phyloP scores from a whole-genome alignment of 1,140 invertebrate genomes.

The Sogatella furcifera region DNA sequence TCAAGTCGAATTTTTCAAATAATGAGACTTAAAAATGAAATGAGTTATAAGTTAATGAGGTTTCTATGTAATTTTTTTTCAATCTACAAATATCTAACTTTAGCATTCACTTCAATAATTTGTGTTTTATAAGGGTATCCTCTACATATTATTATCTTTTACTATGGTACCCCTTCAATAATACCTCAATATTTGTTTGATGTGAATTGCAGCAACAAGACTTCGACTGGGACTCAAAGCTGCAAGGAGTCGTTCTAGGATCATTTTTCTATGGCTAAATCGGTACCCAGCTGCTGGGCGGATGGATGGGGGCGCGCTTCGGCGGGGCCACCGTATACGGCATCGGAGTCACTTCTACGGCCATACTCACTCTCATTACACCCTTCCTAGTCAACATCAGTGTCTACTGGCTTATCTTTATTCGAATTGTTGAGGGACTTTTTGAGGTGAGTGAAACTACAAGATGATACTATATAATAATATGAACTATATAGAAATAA shows the following conservation, averaged over 20 bases:
- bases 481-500: too few species aligned
- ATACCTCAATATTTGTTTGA: not conserved
- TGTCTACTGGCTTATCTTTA: conserved; percentile 54
- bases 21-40: too few species aligned
- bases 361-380: conserved; percentile 71
- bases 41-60: too few species aligned
- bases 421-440: conserved; percentile 76
- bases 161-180: too few species aligned
- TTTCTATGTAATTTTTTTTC: too few species aligned
- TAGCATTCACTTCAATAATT: too few species aligned
- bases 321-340: conserved; percentile 65
- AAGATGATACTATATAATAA: too few species aligned
- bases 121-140: too few species aligned
- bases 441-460: conserved; percentile 62
- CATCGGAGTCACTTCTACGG: conserved; percentile 65
- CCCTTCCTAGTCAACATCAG: conserved; percentile 62
- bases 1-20: too few species aligned
- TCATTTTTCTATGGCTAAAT: conserved; percentile 62
- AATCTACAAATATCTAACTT: too few species aligned
- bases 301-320: conserved; percentile 56
- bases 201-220: conserved; percentile 42
- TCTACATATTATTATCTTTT: too few species aligned
- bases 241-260: conserved; percentile 46
- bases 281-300: conserved; percentile 52
- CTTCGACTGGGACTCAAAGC: conserved; percentile 43